Percentiles rank a stretch among this genome's conserved stretches.
Conservation (phyloP, 1,140 invertebrate genomes). For the Lethrus apterus region DNA sequence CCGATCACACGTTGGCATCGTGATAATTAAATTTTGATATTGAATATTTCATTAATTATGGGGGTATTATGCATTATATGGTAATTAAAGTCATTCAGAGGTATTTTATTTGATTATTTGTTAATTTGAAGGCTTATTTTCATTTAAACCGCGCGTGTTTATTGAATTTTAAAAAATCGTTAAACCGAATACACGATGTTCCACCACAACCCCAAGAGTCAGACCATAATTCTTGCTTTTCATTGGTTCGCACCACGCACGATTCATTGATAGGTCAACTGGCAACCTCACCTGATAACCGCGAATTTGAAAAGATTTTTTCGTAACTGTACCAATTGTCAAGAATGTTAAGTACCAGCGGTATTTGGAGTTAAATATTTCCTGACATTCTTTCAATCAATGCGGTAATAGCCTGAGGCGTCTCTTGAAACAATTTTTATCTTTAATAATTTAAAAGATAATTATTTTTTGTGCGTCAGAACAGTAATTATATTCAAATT, state of each 20-base stretch:
- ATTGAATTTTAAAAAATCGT: neutral
- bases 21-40: slow-evolving; percentile 2
- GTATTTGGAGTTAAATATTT: too few relatives aligned
- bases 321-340: too few relatives aligned
- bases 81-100: neutral
- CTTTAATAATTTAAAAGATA: too few relatives aligned
- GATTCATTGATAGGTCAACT: neutral
- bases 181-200: slow-evolving; percentile 6
- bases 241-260: neutral
- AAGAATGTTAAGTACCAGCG: too few relatives aligned
- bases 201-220: slow-evolving; percentile 1
- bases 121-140: neutral
- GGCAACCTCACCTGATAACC: slow-evolving; percentile 7
- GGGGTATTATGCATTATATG: slow-evolving; percentile 3
- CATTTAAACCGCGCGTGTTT: too few relatives aligned
- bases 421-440: too few relatives aligned
- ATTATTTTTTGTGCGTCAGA: too few relatives aligned
- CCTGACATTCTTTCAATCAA: too few relatives aligned
- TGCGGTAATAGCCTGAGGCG: too few relatives aligned
- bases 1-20: neutral
- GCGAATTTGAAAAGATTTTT: slow-evolving; percentile 12
- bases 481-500: too few relatives aligned
- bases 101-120: neutral
- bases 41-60: neutral
- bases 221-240: slow-evolving; percentile 6